Base-by-base conservation (phyloP, 2,888 invertebrate genomes). In the Diarsia rubi region DNA sequence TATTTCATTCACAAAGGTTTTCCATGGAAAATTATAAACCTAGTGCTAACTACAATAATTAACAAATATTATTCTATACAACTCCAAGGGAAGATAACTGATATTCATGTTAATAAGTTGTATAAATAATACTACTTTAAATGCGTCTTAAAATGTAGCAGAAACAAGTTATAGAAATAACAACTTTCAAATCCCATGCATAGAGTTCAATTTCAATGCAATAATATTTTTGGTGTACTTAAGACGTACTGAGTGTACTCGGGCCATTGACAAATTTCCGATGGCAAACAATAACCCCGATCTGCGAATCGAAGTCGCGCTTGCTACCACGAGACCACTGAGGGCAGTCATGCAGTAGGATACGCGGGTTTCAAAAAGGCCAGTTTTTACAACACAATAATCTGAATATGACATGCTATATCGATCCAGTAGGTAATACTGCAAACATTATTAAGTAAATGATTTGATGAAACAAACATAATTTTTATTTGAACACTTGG, bases 41-140 rank as follows among this genome's bases (percentile, higher is more conserved):
- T 5, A 21, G 24, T 44, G 19, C 27, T 47, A 27, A 75, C 3
- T 31, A 47, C 27, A 27, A 75, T 31, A 14, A 44, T 24, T n/a
- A 75, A 49, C 42, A 21, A 75, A 67, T 49, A 24, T 57, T 52
- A 74, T 75, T 66, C 16, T 2, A 44, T 44, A 14, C 2, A 49
- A 19, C 16, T 44, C 31, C 24, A 67, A 49, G 52, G 12, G 63
- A 73, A 31, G 11, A 31, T 66, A 47, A 31, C 16, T 27, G 6
- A 4, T 4, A 27, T n/a, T n/a, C 12, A 21, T 60, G 75, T 37
- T 68, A 45, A 75, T 52, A 14, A n/a, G 4, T 49, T 45, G 21
- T n/a, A 9, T 27, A 76, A 65, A 45, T 16, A 59, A 31, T 31
- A 59, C 19, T 19, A 75, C 14, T 52, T 42, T 14, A 37, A 42